A percentile compares a stretch with the other conserved stretches of the same genome.
These are phyloP conservation scores for Helobdella robusta DNA, from an alignment of 2,888 invertebrate genomes.

Conservation along the genomic window DNA sequence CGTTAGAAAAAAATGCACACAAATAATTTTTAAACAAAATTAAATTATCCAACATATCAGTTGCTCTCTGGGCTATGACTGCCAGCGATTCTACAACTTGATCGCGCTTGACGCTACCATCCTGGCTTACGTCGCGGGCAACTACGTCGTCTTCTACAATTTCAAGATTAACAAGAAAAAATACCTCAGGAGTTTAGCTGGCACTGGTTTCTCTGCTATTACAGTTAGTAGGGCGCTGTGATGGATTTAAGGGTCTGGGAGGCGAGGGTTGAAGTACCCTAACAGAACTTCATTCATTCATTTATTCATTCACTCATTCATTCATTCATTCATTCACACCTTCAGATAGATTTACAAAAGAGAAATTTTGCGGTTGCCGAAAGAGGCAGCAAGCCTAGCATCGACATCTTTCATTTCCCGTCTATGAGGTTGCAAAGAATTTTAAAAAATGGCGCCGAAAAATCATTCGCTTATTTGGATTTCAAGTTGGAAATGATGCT, in stretches of 20 bases:
- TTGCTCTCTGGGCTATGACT: slow-evolving; percentile 77
- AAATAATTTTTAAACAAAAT: not conserved
- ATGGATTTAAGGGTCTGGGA: not conserved
- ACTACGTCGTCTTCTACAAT: slow-evolving; percentile 67
- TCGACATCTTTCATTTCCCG: slow-evolving; percentile 76
- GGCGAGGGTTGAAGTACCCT: too few relatives aligned
- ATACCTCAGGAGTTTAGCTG: slow-evolving; percentile 66
- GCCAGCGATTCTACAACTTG: slow-evolving; percentile 68
- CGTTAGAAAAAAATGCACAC: not conserved
- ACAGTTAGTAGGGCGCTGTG: slow-evolving; percentile 54
- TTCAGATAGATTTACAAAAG: slow-evolving; percentile 52
- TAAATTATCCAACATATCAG: slow-evolving; percentile 50
- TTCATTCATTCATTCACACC: not conserved
- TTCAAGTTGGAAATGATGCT: slow-evolving; percentile 48
- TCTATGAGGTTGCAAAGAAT: slow-evolving; percentile 64
- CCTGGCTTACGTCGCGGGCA: slow-evolving; percentile 71
- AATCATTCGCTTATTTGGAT: slow-evolving; percentile 61
- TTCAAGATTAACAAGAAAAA: slow-evolving; percentile 58
- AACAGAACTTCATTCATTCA: not conserved
- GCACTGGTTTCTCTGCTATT: slow-evolving; percentile 71
- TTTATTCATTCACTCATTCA: not conserved
- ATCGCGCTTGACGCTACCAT: slow-evolving; percentile 65
- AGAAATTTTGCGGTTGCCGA: slow-evolving; percentile 74
- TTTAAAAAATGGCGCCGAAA: slow-evolving; percentile 65
- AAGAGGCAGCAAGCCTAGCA: slow-evolving; percentile 63